Base-by-base conservation (phyloP, 2,797 vertebrate genomes). In the Dermochelys coriacea region DNA sequence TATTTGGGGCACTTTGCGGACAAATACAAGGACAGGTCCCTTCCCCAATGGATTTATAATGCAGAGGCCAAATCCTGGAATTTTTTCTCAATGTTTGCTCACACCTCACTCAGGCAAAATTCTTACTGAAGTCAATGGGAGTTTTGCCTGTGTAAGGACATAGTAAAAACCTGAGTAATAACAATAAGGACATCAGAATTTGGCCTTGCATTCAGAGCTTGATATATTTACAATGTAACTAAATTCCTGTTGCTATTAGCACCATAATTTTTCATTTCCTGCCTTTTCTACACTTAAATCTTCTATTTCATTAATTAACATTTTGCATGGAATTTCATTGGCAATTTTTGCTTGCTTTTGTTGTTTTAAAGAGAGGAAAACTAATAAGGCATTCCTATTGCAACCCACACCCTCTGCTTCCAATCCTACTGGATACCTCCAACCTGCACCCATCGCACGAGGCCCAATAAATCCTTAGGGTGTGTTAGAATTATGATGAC, bases 301-400 rank as follows among this genome's bases (percentile, higher is more conserved):
- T 94, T 89, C n/a, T 54, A 14, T 91, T 90, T 61, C 18, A 21
- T 47, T 71, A 68, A 51, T 45, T 71, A 71, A 25, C 68, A 15
- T 51, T 84, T 61, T 57, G 6, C 49, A 47, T 31, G 11, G 0
- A 2, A 50, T 83, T 94, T 83, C 37, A 83, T 61, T 41, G 37
- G 23, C 0, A 0, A 3, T 81, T 86, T 86, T 49, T 71, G 31
- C 0, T 6, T 71, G 5, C 75, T 52, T 14, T n/a, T 52, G 31
- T 7, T 7, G 10, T 49, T 16, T 19, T 25, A 78, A 91, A 89
- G 16, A 84, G 8, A 25, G 16, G 15, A 52, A 23, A 82, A 59
- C 50, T 8, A 47, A 3, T 1, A 71, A 12, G 21, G 68, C 10
- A 41, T 41, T 71, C 37, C 68, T 12, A 0, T 77, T 82, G 51